Base-by-base conservation (phyloP, 1,140 invertebrate species). In the Antheraea pernyi region DNA sequence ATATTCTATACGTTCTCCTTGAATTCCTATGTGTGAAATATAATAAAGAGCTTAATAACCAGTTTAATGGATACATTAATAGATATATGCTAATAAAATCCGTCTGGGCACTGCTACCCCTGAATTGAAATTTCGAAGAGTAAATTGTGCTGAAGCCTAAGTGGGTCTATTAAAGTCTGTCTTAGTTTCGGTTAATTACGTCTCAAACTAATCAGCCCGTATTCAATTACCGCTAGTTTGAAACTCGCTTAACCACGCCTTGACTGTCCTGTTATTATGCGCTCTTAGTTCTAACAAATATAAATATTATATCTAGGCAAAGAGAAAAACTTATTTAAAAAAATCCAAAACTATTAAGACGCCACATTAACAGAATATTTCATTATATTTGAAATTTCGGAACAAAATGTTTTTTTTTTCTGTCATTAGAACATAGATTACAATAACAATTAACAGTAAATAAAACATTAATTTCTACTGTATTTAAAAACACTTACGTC, bases 61-160 rank as follows among this genome's bases (percentile, higher is more conserved):
- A 30, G 22, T 30, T 2, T 30, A 30, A 4, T 30, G 22, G 22
- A 30, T n/a, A n/a, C n/a, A n/a, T n/a, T n/a, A n/a, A n/a, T 30
- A 30, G 22, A 30, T 30, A 30, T 19, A 11, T 65, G 42, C 48
- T 19, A 65, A 65, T 65, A 65, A 65, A 65, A 65, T 53, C 42
- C 39, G 16, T 65, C 39, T 65, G 39, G 13, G 18, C 19, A 65
- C 64, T 65, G 46, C n/a, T 18, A 42, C 37, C 36, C 46, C 39
- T 53, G 19, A 42, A 18, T 9, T 65, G 64, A 46, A 53, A 18
- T 65, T 30, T 63, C 7, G 39, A 9, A 16, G 30, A n/a, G 61
- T 37, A 37, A 63, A 37, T 11, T 30, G 61, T 6, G 61, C 19
- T 37, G 61, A 63, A 37, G 19, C 19, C 59, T 13, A 61, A 63